phyloP scores from a whole-genome alignment of 2,888 invertebrate genomes.

The Plebejus argus region DNA sequence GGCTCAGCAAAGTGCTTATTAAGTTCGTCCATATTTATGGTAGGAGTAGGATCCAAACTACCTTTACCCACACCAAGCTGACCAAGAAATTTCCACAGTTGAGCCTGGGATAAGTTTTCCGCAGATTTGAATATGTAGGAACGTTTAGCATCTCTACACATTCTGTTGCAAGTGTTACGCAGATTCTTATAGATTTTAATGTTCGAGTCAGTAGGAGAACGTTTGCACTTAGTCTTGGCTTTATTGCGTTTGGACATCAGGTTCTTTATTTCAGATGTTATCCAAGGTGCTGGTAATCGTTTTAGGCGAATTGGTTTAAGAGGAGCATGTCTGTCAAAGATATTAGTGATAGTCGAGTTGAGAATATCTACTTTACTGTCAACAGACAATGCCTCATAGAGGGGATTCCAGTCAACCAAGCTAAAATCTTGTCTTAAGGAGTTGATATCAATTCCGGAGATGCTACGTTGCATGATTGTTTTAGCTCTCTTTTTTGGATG shows the following conservation, averaged over 20 bases:
- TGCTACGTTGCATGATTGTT: slow-evolving; percentile 17
- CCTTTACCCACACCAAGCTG: too few relatives aligned
- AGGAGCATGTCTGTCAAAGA: slow-evolving; percentile 16
- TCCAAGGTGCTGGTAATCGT: slow-evolving; percentile 29
- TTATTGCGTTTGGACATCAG: slow-evolving; percentile 20
- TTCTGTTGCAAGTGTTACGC: too few relatives aligned
- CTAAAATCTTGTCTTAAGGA: neutral
- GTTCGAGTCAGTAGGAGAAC: neutral
- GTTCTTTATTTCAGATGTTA: slow-evolving; percentile 10
- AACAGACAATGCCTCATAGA: neutral
- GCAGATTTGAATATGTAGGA: too few relatives aligned
- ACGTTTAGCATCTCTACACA: too few relatives aligned
- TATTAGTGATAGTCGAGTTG: neutral
- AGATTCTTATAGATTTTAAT: neutral
- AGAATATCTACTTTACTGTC: slow-evolving; percentile 11
- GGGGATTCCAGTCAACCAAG: neutral
- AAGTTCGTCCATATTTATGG: too few relatives aligned
- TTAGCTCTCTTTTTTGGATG: neutral
- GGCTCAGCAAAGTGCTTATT: too few relatives aligned
- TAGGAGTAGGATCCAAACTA: too few relatives aligned
- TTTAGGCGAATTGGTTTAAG: neutral
- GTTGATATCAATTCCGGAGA: neutral
- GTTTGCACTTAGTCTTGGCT: slow-evolving; percentile 23
- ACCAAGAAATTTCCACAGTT: slow-evolving; percentile 17
- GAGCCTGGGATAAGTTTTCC: neutral